Base-by-base conservation (phyloP, 2,113 vertebrate genomes). In the Hipposideros armiger region DNA sequence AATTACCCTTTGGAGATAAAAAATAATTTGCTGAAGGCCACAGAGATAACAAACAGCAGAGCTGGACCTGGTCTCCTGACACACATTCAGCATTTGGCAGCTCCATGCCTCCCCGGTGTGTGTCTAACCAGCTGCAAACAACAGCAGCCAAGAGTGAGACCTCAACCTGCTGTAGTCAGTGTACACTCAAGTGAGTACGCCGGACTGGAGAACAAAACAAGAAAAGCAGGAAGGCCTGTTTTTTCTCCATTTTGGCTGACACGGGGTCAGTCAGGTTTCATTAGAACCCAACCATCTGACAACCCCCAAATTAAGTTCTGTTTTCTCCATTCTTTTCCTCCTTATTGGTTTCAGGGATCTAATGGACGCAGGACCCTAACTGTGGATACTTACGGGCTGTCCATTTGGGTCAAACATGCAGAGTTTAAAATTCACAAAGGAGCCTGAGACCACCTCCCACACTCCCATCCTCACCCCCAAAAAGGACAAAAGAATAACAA, bases 131-230 rank as follows among this genome's bases (percentile, higher is more conserved):
- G 26, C 54, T 7, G 11, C 5, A 9, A 26, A 26, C 30, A 76
- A 8, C 7, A 40, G 42, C 0, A 0, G 26, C 56, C 36, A 5
- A 17, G 6, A 24, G 47, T 1, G 3, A 30, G 32, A 4, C 52
- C 32, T 62, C 78, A 10, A 22, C 45, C 30, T 17, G 13, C 50
- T 19, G 17, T 24, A 36, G 6, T 42, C 86, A 5, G 7, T 8
- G 54, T 15, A 19, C 11, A 4, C 45, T 58, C 36, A 42, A 28
- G 28, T 8, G 36, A 24, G 54, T 47, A 11, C 56, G 73, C 15
- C 19, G 14, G 14, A 26, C 17, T 24, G 36, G 28, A 67, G 40
- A n/a, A 40, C 1, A 40, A 30, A 87, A 36, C 0, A 1, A 32
- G 20, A 60, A 67, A 66, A 45, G 20, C 58, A 45, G 50, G 40